Percentiles rank a stretch among this genome's conserved stretches.
Evolutionary conservation across 2,888 invertebrate species (phyloP).

Genomic region (Disparrhopalites patrizii): DNA sequence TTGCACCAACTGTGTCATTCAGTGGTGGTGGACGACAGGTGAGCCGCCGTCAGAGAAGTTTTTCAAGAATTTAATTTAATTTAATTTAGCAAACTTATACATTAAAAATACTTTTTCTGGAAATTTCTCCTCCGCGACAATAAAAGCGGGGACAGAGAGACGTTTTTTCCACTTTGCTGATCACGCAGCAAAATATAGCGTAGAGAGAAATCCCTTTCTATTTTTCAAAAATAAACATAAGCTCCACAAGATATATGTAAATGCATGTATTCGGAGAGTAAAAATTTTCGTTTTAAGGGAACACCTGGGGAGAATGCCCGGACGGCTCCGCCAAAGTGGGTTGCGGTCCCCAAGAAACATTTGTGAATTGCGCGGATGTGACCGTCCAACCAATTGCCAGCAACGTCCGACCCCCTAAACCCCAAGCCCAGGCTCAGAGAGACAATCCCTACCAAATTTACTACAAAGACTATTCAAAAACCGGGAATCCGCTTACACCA

Average conservation of each 20-base stretch:
- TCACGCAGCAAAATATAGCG: no score
- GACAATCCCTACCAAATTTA: constrained; percentile 23
- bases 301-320: constrained; percentile 84
- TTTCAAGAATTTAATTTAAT: no score
- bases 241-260: no score
- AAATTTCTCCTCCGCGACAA: no score
- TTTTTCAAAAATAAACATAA: no score
- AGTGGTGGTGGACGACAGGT: constrained; percentile 93
- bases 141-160: no score
- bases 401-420: constrained; percentile 50
- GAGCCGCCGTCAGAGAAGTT: no score
- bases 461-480: constrained; percentile 16
- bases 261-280: no score
- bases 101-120: no score
- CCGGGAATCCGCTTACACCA: constrained; percentile 26
- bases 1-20: constrained; percentile 84
- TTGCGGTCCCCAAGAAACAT: constrained; percentile 86
- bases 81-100: no score
- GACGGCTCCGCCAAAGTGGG: constrained; percentile 81
- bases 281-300: constrained; percentile 60
- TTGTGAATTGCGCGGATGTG: constrained; percentile 85
- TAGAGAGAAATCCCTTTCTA: no score
- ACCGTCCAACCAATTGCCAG: constrained; percentile 73
- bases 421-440: neutral
- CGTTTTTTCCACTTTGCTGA: no score